Percentiles rank a stretch among this genome's conserved stretches.
phyloP scores from a whole-genome alignment of 2,797 vertebrate genomes.

The Lithobates pipiens region DNA sequence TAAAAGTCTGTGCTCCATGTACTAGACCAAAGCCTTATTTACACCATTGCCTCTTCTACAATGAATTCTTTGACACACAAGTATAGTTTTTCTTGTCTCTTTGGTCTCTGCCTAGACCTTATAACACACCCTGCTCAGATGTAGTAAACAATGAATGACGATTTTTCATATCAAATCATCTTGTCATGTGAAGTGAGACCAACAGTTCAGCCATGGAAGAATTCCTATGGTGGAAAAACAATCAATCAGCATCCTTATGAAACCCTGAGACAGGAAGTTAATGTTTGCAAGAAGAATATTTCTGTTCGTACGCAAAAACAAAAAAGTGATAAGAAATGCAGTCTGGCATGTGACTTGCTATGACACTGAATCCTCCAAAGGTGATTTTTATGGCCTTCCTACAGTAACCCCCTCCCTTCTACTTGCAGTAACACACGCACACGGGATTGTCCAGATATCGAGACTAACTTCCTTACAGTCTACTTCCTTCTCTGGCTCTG shows the following conservation, averaged over 20 bases:
- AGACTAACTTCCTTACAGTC: background rate
- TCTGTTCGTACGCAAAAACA: background rate
- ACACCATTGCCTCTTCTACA: background rate
- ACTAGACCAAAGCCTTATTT: background rate
- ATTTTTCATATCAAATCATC: too few relatives aligned
- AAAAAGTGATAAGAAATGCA: background rate
- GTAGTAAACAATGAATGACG: background rate
- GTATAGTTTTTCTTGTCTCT: background rate
- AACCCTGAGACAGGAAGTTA: background rate
- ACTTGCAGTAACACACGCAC: conserved; percentile 7
- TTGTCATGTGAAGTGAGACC: background rate
- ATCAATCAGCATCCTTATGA: background rate
- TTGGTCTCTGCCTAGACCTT: too few relatives aligned
- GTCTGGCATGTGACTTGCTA: background rate
- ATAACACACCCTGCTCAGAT: too few relatives aligned
- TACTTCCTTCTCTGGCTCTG: too few relatives aligned
- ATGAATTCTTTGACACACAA: background rate
- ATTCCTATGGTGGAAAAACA: background rate
- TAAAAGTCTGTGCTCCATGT: background rate
- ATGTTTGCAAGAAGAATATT: background rate
- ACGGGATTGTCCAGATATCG: background rate
- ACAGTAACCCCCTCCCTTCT: background rate
- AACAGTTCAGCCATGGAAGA: background rate
- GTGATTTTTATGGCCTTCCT: background rate
- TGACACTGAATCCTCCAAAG: background rate